phyloP scores from a whole-genome alignment of 2,797 vertebrate species.

The Todus mexicanus region DNA sequence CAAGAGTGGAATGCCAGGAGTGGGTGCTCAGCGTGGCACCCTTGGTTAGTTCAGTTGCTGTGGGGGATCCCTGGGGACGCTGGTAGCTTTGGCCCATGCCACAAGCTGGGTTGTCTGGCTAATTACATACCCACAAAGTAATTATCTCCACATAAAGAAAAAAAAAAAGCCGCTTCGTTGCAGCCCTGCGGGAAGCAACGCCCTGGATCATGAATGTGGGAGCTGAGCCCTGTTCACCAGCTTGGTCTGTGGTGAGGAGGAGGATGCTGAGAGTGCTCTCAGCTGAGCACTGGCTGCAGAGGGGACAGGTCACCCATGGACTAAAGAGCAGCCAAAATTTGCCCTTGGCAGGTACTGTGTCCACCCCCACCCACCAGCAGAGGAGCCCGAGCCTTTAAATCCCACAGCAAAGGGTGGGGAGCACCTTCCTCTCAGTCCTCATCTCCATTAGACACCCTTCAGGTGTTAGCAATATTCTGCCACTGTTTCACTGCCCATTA shows the following conservation, averaged over 20 bases:
- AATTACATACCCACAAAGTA: not conserved
- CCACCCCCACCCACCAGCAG: slow-evolving; percentile 38
- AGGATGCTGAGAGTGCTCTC: not conserved
- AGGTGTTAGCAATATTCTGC: slow-evolving; percentile 71
- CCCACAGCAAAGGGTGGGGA: not conserved
- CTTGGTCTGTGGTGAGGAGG: not conserved
- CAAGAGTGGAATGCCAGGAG: accelerated
- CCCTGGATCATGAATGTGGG: not conserved
- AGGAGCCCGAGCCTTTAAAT: slow-evolving; percentile 52
- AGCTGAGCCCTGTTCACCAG: too few species aligned
- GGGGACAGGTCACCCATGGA: too few species aligned
- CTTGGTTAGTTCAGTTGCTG: not conserved
- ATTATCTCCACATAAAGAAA: not conserved
- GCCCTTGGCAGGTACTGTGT: not conserved
- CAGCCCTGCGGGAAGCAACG: not conserved
- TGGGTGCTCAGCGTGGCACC: not conserved
- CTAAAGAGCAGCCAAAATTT: not conserved
- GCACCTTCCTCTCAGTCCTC: slow-evolving; percentile 20
- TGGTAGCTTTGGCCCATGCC: not conserved
- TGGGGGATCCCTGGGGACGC: not conserved
- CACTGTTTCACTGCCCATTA: slow-evolving; percentile 71
- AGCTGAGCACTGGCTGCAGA: not conserved
- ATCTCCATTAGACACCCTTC: slow-evolving; percentile 76
- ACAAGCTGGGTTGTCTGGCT: not conserved
- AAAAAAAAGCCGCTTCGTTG: not conserved